Conservation (phyloP, 2,113 vertebrate genomes). For the Noturus placidus region DNA sequence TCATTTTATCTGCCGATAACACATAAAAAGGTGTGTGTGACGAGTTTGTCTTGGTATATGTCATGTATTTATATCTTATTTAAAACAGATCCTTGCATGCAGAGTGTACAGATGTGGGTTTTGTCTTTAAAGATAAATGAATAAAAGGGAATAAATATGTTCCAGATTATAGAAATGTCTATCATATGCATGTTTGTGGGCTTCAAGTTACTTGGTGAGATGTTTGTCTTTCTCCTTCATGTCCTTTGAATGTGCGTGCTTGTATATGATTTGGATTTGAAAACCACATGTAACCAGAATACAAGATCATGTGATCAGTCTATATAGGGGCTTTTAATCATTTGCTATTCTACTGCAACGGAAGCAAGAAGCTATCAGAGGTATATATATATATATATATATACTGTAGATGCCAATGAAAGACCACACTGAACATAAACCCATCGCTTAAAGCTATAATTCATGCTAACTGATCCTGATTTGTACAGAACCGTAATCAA, state of each 20-base stretch:
- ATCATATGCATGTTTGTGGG: background rate
- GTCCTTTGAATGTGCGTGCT: slow-evolving; percentile 9
- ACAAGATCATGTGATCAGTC: slow-evolving; percentile 17
- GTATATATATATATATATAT: too few species aligned
- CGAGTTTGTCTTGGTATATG: slow-evolving; percentile 34
- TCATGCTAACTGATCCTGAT: slow-evolving; percentile 7
- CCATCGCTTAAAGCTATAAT: slow-evolving; percentile 13
- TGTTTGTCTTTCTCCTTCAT: slow-evolving; percentile 13
- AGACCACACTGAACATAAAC: slow-evolving; percentile 27
- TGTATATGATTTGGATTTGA: slow-evolving; percentile 22
- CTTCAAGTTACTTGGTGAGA: slow-evolving; percentile 11
- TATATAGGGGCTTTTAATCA: background rate
- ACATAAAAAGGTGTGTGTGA: slow-evolving; percentile 11
- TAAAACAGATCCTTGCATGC: slow-evolving; percentile 68
- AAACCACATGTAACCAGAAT: slow-evolving; percentile 4
- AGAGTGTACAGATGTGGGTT: slow-evolving; percentile 48
- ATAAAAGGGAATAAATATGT: slow-evolving; percentile 34
- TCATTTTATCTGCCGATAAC: slow-evolving; percentile 23
- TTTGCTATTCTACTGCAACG: slow-evolving; percentile 4
- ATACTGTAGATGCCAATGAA: background rate
- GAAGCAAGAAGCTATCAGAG: background rate
- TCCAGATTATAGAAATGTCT: slow-evolving; percentile 16
- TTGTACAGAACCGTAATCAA: slow-evolving; percentile 33
- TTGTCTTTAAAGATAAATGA: slow-evolving; percentile 34
- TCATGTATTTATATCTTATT: slow-evolving; percentile 72